Conservation (phyloP, 2,113 vertebrate genomes). For the Ornithorhynchus anatinus region DNA sequence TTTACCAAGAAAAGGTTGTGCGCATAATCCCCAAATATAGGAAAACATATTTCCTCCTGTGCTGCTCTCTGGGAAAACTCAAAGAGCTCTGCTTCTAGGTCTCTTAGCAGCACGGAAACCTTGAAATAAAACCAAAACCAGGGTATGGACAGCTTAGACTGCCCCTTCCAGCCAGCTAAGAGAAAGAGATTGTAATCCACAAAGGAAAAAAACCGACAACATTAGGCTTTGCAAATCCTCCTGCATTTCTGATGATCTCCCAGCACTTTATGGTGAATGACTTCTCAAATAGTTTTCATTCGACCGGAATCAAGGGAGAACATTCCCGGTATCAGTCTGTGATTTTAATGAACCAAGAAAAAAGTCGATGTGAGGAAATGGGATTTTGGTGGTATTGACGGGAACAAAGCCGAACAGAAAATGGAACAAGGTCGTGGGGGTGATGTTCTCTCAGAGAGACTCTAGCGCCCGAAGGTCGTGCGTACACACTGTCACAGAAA, state of each 20-base stretch:
- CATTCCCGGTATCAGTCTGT: neutral
- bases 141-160: constrained; percentile 15
- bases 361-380: neutral
- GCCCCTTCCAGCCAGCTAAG: neutral
- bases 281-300: neutral
- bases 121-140: constrained; percentile 25
- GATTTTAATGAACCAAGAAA: constrained; percentile 22
- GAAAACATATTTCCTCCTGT: constrained; percentile 38
- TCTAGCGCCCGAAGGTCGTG: neutral
- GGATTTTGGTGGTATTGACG: neutral
- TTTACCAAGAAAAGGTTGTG: constrained; percentile 35
- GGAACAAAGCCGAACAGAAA: neutral
- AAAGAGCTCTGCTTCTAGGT: constrained; percentile 40
- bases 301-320: constrained; percentile 4
- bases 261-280: neutral
- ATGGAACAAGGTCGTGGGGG: neutral
- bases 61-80: constrained; percentile 57
- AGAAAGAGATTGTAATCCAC: neutral
- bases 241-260: neutral
- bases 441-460: neutral
- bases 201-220: neutral
- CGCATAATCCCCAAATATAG: constrained; percentile 61
- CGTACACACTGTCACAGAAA: neutral
- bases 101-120: constrained; percentile 32
- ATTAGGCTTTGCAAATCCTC: neutral